These are phyloP conservation scores for Cynopterus brachyotis DNA, from an alignment of 2,113 vertebrate species.

Conservation along the genomic window DNA sequence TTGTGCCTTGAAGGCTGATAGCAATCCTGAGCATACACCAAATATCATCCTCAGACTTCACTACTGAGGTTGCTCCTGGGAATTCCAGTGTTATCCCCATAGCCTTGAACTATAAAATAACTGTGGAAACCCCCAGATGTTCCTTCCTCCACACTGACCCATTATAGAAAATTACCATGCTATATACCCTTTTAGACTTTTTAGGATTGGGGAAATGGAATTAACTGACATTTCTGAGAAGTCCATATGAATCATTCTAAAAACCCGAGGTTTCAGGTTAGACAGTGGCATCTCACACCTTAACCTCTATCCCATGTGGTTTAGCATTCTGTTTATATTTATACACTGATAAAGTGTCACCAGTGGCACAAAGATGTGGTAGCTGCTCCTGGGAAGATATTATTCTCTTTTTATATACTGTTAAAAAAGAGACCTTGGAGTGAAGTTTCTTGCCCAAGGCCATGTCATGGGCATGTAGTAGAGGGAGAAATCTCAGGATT, in stretches of 20 bases:
- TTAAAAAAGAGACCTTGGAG: neutral
- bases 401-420: neutral
- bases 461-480: rapidly evolving
- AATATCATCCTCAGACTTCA: neutral
- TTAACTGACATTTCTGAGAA: slow-evolving; percentile 51
- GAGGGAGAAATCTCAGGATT: neutral
- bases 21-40: neutral
- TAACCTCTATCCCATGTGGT: neutral
- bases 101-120: neutral
- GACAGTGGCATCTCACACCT: neutral
- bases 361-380: neutral
- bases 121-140: slow-evolving; percentile 44
- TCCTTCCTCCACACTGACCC: slow-evolving; percentile 19
- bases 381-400: neutral
- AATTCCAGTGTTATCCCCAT: neutral
- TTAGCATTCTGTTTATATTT: neutral
- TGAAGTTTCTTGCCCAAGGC: neutral
- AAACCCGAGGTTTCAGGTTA: neutral
- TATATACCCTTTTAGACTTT: slow-evolving; percentile 10
- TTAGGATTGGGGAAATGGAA: slow-evolving; percentile 33
- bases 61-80: neutral
- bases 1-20: neutral
- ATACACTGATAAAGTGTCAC: neutral
- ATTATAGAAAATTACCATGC: slow-evolving; percentile 51
- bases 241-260: neutral